Evolutionary conservation across 37 sponge, comb jelly and placozoan species (phyloP).

Genomic region (Theonella swinhoei): DNA sequence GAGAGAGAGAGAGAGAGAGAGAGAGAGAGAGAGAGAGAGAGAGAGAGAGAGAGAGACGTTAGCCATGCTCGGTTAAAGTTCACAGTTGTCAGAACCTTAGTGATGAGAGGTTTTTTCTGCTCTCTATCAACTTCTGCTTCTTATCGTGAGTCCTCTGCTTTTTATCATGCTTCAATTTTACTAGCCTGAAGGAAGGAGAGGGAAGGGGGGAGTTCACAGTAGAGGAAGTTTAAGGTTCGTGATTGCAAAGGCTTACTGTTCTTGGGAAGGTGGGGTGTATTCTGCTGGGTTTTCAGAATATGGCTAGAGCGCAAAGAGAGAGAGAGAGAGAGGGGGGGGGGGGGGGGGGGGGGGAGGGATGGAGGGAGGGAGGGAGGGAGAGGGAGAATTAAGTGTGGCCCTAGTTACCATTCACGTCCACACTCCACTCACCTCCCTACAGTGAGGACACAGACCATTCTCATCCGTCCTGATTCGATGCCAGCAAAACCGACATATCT

Average conservation of each 20-base stretch:
- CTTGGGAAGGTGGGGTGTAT: slow-evolving; percentile 83
- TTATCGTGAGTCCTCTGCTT: slow-evolving; percentile 78
- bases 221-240: neutral
- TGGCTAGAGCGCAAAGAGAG: slow-evolving; percentile 47
- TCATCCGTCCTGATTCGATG: slow-evolving; percentile 96
- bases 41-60: slow-evolving; percentile 8
- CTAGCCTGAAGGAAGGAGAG: slow-evolving; percentile 43
- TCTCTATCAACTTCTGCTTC: slow-evolving; percentile 89
- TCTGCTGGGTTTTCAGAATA: slow-evolving; percentile 94
- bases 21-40: slow-evolving; percentile 36
- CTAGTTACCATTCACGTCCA: neutral
- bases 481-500: slow-evolving; percentile 98
- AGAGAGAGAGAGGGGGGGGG: no score
- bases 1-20: slow-evolving; percentile 44
- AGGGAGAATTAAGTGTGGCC: neutral
- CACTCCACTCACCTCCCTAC: slow-evolving; percentile 77
- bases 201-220: neutral
- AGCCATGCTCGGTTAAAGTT: neutral
- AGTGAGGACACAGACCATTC: slow-evolving; percentile 91
- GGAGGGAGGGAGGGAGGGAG: no score
- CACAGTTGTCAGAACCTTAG: slow-evolving; percentile 83
- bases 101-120: slow-evolving; percentile 85
- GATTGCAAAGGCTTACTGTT: slow-evolving; percentile 65
- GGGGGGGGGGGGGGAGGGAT: no score
- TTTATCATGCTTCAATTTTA: slow-evolving; percentile 78